These are phyloP conservation scores for Sinocyclocheilus grahami DNA, from an alignment of 2,113 vertebrate genomes.

Conservation along the genomic window DNA sequence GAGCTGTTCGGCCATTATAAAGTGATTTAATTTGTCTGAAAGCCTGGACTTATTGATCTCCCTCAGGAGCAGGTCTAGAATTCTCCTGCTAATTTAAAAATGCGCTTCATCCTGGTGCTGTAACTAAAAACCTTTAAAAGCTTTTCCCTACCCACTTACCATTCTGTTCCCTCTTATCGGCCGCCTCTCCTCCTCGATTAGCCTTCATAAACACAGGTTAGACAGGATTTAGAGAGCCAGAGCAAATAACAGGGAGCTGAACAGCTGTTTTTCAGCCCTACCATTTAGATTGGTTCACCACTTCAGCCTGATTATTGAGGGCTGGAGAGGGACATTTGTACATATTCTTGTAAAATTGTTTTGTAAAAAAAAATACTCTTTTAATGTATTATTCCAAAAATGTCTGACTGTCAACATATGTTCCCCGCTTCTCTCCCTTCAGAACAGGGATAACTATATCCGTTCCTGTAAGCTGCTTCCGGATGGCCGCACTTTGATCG, in stretches of 20 bases:
- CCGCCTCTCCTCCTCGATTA: constrained; percentile 50
- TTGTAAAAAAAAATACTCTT: not conserved
- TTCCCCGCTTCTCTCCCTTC: constrained; percentile 46
- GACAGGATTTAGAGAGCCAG: constrained; percentile 35
- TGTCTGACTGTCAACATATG: not conserved
- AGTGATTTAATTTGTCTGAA: constrained; percentile 72
- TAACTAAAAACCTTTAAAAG: constrained; percentile 57
- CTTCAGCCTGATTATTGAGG: constrained; percentile 39
- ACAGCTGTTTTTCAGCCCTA: constrained; percentile 32
- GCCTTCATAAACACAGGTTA: constrained; percentile 54
- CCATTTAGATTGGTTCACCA: constrained; percentile 43
- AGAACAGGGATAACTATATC: constrained; percentile 99
- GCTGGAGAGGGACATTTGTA: constrained; percentile 25
- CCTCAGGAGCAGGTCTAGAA: constrained; percentile 39
- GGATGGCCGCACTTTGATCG: constrained; percentile 93
- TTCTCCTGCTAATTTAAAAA: constrained; percentile 58
- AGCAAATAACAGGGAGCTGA: constrained; percentile 21
- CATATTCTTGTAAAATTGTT: not conserved
- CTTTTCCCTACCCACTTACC: constrained; percentile 23
- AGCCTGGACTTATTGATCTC: constrained; percentile 70
- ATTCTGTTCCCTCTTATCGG: constrained; percentile 54
- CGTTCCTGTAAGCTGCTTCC: constrained; percentile 97
- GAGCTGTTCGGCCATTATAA: constrained; percentile 68
- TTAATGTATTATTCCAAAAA: not conserved
- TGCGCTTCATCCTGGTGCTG: constrained; percentile 48